Conservation (phyloP, 1,140 invertebrate species). For the Subanguina moxae region DNA sequence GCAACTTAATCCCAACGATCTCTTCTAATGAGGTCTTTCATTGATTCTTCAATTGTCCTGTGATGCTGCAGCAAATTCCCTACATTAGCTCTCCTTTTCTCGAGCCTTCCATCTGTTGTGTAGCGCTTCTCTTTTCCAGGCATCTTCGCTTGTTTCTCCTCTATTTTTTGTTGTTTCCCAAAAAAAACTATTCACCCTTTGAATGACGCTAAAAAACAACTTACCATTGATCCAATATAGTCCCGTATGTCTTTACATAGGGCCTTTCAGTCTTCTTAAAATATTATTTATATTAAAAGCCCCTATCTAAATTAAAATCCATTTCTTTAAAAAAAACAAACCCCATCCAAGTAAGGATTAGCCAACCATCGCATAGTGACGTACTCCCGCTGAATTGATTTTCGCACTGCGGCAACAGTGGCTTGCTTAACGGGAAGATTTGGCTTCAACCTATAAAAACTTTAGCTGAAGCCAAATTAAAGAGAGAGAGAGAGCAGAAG, state of each 20-base stretch:
- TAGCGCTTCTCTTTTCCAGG: constrained; percentile 44
- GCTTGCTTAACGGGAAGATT: constrained; percentile 31
- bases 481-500: neutral
- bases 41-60: constrained; percentile 52
- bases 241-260: constrained; percentile 41
- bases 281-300: neutral
- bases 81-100: constrained; percentile 42
- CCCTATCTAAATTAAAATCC: neutral
- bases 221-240: constrained; percentile 32
- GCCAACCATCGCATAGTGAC: constrained; percentile 51
- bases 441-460: constrained; percentile 24
- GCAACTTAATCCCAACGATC: constrained; percentile 50
- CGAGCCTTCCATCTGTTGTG: constrained; percentile 26
- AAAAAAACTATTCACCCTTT: too few relatives aligned
- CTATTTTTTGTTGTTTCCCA: constrained; percentile 16
- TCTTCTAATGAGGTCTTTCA: constrained; percentile 40
- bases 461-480: neutral
- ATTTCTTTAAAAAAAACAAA: constrained; percentile 19
- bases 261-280: constrained; percentile 46
- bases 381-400: constrained; percentile 45
- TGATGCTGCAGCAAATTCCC: constrained; percentile 52
- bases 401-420: constrained; percentile 36
- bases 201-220: too few relatives aligned
- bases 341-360: constrained; percentile 51
- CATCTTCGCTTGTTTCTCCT: constrained; percentile 42